Base-by-base conservation (phyloP, 2,113 vertebrate genomes). In the Delphinus delphis region DNA sequence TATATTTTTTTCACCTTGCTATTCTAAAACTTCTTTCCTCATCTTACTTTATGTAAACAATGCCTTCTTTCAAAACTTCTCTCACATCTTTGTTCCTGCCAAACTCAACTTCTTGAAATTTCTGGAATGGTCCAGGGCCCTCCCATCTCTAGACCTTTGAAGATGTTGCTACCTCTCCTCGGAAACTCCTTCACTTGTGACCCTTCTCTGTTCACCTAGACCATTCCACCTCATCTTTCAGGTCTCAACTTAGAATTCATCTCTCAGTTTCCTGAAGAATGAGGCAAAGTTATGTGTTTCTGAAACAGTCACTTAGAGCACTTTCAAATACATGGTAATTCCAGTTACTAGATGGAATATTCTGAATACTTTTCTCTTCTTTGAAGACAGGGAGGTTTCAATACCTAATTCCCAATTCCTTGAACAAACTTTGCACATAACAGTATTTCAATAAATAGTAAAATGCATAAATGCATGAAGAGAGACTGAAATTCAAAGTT, bases 401-500 rank as follows among this genome's bases (percentile, higher is more conserved):
- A 26, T 55, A 26, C 53, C 25, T 67, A 92, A 68, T 71, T 26
- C 11, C 2, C 11, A 88, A 26, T 81, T 93, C 28, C 53, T 58
- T 73, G 33, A 28, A 81, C 38, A 94, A 73, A 93, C 5, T 90
- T 86, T 53, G 20, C 33, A 68, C 28, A 13, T 21, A 80, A 31
- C 9, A 90, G 3, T 58, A 79, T 63, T 92, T 95, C 23, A 87
- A 0, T 92, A 73, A 60, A 47, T 50, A 74, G 31, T 21, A 55
- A 81, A 95, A 95, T 95, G 20, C 55, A 88, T 47, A 94, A 87
- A 88, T 94, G 31, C 80, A 73, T 88, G 53, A 94, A 91, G 26
- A 53, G 26, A 90, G 6, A 82, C 5, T 44, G 70, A 83, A 87
- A 83, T 73, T 89, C 36, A 90, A 76, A 17, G 5, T 84, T 88